Conservation (phyloP, 2,888 invertebrate species). For the Zaprionus lineosus region DNA sequence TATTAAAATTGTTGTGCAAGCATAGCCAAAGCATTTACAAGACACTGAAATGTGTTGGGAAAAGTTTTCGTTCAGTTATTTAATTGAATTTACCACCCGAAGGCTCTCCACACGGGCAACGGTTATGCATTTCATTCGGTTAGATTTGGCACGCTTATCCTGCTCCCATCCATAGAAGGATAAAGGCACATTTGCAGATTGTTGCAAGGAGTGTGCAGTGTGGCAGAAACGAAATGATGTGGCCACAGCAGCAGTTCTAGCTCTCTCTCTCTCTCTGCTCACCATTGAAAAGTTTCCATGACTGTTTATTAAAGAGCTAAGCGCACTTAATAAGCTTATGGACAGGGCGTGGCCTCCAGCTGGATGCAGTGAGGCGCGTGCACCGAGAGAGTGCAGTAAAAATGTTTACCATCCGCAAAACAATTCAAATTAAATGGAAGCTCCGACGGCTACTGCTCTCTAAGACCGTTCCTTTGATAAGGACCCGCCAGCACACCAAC, state of each 20-base stretch:
- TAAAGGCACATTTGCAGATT: conserved; percentile 8
- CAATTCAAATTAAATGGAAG: conserved; percentile 78
- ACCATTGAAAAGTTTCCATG: conserved; percentile 65
- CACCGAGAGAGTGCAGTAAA: conserved; percentile 26
- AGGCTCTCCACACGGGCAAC: conserved; percentile 37
- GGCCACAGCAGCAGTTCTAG: conserved; percentile 40
- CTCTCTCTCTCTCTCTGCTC: conserved; percentile 36
- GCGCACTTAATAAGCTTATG: conserved; percentile 76
- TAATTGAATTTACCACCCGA: conserved; percentile 75
- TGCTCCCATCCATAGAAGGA: too few species aligned
- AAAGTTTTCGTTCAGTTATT: conserved; percentile 72
- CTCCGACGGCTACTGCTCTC: too few species aligned
- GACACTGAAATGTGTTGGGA: conserved; percentile 60
- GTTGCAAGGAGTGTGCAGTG: conserved; percentile 8
- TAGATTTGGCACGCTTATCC: conserved; percentile 30
- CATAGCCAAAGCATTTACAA: conserved; percentile 70
- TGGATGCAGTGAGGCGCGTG: conserved; percentile 12
- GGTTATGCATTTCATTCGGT: background rate
- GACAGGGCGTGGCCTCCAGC: conserved; percentile 43
- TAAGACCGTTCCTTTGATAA: too few species aligned
- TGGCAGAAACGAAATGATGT: conserved; percentile 50
- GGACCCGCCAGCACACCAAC: too few species aligned
- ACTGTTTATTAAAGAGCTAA: conserved; percentile 75
- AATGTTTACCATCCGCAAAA: conserved; percentile 63
- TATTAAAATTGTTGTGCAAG: conserved; percentile 74